Evolutionary conservation across 1,140 invertebrate species (phyloP).

Genomic region (Saxidomus purpurata): DNA sequence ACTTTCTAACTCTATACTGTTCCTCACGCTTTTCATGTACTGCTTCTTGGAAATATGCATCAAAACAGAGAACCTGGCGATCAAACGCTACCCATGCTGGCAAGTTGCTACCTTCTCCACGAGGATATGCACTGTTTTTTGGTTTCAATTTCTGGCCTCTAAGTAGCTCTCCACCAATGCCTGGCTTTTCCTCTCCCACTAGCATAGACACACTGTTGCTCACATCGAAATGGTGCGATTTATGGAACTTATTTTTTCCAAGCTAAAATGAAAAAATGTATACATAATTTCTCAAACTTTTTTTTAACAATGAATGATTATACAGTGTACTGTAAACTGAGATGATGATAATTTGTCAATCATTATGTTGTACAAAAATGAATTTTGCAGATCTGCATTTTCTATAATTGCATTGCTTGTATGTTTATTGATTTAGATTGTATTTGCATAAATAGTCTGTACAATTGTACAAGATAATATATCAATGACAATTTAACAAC

Average conservation of each 20-base stretch:
- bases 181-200: conserved; percentile 85
- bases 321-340: not conserved
- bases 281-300: not conserved
- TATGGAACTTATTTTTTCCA: conserved; percentile 86
- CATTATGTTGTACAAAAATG: not conserved
- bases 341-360: not conserved
- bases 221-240: conserved; percentile 86
- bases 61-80: conserved; percentile 89
- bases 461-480: too few relatives aligned
- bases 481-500: too few relatives aligned
- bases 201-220: conserved; percentile 83
- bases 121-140: conserved; percentile 81
- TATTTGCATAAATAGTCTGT: too few relatives aligned
- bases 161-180: conserved; percentile 85
- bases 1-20: conserved; percentile 85
- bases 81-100: conserved; percentile 95
- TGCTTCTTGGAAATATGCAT: conserved; percentile 86
- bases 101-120: conserved; percentile 89
- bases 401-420: too few relatives aligned
- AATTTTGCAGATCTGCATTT: not conserved
- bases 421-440: too few relatives aligned
- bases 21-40: conserved; percentile 86
- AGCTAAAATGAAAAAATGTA: conserved; percentile 81
- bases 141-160: conserved; percentile 83
- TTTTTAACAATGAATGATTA: not conserved